Percentiles rank a stretch among this genome's conserved stretches.
These are phyloP conservation scores for Buceros bicornis DNA, from an alignment of 2,797 vertebrate genomes.

Conservation along the genomic window DNA sequence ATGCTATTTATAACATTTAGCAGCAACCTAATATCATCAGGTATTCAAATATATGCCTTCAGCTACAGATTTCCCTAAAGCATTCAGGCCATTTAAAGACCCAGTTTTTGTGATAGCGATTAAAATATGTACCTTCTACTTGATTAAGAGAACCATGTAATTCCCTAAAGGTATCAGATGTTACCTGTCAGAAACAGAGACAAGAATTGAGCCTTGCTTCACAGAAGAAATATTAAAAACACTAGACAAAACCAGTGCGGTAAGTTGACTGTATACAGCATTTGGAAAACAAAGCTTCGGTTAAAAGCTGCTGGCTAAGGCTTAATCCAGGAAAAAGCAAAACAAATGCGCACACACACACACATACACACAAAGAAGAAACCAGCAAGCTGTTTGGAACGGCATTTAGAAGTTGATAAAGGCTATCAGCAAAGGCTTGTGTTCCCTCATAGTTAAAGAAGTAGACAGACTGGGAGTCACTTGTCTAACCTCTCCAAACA, in stretches of 20 bases:
- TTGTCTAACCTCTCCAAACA: neutral
- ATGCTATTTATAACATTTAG: constrained; percentile 33
- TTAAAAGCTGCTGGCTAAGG: constrained; percentile 18
- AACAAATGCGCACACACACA: neutral
- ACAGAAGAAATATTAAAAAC: constrained; percentile 44
- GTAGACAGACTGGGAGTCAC: neutral
- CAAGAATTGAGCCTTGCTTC: constrained; percentile 58
- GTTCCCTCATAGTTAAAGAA: neutral
- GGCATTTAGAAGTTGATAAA: constrained; percentile 8
- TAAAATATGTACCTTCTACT: constrained; percentile 5
- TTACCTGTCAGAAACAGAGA: constrained; percentile 37
- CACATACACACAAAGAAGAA: neutral
- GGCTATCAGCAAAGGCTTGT: constrained; percentile 9
- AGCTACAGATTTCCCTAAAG: constrained; percentile 21
- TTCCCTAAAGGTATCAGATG: constrained; percentile 54
- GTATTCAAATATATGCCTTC: constrained; percentile 36
- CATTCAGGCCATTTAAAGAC: constrained; percentile 1
- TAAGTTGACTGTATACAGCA: constrained; percentile 1
- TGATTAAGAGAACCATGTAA: constrained; percentile 32
- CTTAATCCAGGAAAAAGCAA: constrained; percentile 39
- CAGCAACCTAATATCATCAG: constrained; percentile 36
- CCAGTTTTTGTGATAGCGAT: neutral
- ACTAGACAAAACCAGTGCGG: constrained; percentile 1
- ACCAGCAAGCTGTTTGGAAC: neutral
- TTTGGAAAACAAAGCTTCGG: constrained; percentile 9